Evolutionary conservation across 2,113 vertebrate species (phyloP).

Genomic region (Fregata magnificens): DNA sequence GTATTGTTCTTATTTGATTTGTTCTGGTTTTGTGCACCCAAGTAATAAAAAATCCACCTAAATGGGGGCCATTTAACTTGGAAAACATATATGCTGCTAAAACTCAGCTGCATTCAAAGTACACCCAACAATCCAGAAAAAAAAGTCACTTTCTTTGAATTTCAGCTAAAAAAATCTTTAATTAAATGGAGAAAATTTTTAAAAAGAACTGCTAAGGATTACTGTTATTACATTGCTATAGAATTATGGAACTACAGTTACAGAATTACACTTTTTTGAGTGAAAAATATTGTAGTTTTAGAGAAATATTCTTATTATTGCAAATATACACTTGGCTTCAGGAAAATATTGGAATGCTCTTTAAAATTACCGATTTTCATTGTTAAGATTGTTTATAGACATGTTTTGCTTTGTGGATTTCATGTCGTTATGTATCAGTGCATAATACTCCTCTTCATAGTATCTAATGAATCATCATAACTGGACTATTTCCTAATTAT

Average conservation of each 20-base stretch:
- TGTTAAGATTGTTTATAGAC: not conserved
- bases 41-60: not conserved
- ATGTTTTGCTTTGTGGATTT: not conserved
- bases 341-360: not conserved
- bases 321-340: not conserved
- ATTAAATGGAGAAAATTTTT: not conserved
- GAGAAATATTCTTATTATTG: not conserved
- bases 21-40: not conserved
- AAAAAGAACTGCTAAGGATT: not conserved
- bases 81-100: not conserved
- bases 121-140: not conserved
- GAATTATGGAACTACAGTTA: not conserved
- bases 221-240: too few species aligned
- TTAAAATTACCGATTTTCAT: not conserved
- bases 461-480: not conserved
- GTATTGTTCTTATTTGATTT: not conserved
- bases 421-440: not conserved
- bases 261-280: not conserved
- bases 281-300: not conserved
- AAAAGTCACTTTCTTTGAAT: not conserved
- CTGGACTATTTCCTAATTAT: not conserved
- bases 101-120: not conserved
- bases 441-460: not conserved
- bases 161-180: not conserved
- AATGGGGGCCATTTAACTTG: not conserved